phyloP scores from a whole-genome alignment of 2,888 invertebrate genomes.

The Calliscelio sp. region DNA sequence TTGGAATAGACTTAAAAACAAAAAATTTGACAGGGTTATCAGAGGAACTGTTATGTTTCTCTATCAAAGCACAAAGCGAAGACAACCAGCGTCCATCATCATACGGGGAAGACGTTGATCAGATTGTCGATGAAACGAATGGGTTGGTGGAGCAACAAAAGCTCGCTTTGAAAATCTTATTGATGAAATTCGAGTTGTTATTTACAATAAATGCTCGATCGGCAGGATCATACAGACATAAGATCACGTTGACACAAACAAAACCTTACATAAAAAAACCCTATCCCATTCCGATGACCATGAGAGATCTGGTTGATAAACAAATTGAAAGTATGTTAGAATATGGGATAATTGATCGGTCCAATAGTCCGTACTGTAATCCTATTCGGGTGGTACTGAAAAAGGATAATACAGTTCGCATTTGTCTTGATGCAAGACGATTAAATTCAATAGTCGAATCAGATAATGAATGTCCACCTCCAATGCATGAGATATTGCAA shows the following conservation, averaged over 20 bases:
- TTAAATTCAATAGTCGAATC: constrained; percentile 78
- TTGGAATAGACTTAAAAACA: too few relatives aligned
- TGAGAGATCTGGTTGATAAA: constrained; percentile 74
- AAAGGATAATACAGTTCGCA: constrained; percentile 77
- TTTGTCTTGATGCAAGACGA: constrained; percentile 80
- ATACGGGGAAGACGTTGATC: too few relatives aligned
- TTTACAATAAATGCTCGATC: constrained; percentile 5
- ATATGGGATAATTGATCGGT: constrained; percentile 77
- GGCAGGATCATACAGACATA: constrained; percentile 61
- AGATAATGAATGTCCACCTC: constrained; percentile 76
- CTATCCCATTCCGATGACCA: constrained; percentile 78
- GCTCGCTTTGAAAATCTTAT: too few relatives aligned
- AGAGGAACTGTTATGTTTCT: too few relatives aligned
- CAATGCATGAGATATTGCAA: constrained; percentile 72
- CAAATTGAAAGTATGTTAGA: constrained; percentile 77
- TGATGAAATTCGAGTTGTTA: too few relatives aligned
- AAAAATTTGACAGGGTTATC: too few relatives aligned
- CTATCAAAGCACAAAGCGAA: too few relatives aligned
- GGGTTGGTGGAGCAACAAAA: too few relatives aligned
- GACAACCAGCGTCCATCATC: too few relatives aligned
- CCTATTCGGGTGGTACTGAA: constrained; percentile 79
- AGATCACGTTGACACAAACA: constrained; percentile 72
- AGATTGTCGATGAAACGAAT: too few relatives aligned
- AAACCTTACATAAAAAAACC: constrained; percentile 67
- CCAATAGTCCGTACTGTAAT: constrained; percentile 78